Evolutionary conservation across 2,888 invertebrate genomes (phyloP).

Genomic region (Dryomyza anilis): DNA sequence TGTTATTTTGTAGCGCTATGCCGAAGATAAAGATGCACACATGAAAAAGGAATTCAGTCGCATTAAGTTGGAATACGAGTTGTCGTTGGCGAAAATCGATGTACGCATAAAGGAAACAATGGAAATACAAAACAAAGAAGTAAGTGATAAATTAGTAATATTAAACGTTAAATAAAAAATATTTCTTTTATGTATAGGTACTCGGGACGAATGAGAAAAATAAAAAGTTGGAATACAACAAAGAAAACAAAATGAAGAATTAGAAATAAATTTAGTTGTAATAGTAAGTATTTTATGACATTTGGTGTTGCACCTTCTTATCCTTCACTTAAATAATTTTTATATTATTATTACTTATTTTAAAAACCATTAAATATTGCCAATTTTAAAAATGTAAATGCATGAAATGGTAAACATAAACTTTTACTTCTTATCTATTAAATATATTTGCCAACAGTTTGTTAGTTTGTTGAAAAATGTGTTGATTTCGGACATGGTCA

Average conservation of each 20-base stretch:
- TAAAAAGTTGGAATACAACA: constrained; percentile 30
- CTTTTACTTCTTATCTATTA: not conserved
- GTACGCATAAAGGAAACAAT: constrained; percentile 47
- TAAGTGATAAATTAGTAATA: too few relatives aligned
- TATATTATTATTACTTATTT: not conserved
- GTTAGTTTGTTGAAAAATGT: constrained; percentile 70
- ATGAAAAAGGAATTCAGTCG: constrained; percentile 69
- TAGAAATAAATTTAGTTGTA: not conserved
- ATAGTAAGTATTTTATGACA: too few relatives aligned
- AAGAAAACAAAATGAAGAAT: constrained; percentile 44
- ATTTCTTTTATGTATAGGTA: constrained; percentile 34
- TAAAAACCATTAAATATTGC: too few relatives aligned
- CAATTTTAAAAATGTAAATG: not conserved
- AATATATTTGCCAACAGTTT: constrained; percentile 64
- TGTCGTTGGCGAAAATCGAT: constrained; percentile 50
- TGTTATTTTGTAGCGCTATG: constrained; percentile 64
- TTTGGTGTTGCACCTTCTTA: too few relatives aligned
- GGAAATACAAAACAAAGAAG: constrained; percentile 47
- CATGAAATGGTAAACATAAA: not conserved
- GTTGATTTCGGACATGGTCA: constrained; percentile 71
- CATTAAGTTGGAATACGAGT: constrained; percentile 67
- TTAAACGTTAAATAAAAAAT: not conserved
- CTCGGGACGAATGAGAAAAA: constrained; percentile 30
- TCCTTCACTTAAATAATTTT: not conserved
- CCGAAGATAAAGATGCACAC: constrained; percentile 69